Evolutionary conservation across 2,113 vertebrate species (phyloP).

Genomic region (Nothobranchius furzeri): DNA sequence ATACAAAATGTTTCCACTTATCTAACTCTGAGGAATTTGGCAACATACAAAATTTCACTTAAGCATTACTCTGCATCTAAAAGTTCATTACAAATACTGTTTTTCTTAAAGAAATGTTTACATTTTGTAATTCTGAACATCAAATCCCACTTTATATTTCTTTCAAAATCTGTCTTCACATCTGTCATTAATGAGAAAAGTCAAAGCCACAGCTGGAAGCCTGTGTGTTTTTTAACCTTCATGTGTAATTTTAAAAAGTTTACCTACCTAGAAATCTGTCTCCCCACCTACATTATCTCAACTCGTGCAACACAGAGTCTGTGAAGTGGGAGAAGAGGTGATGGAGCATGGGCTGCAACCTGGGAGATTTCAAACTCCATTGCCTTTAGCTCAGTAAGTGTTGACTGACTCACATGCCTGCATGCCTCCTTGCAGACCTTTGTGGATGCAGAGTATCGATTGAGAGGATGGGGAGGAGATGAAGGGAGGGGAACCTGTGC

Average conservation of each 20-base stretch:
- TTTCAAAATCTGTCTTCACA: not conserved
- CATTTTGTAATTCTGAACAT: not conserved
- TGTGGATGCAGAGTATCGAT: conserved; percentile 85
- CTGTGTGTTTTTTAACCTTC: not conserved
- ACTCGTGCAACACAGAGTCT: conserved; percentile 19
- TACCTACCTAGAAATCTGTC: conserved; percentile 8
- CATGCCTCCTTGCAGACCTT: conserved; percentile 79
- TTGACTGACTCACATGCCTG: conserved; percentile 69
- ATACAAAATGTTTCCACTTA: too few species aligned
- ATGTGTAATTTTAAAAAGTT: not conserved
- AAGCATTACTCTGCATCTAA: too few species aligned
- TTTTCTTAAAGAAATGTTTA: not conserved
- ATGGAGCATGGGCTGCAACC: conserved; percentile 34
- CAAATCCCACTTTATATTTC: not conserved
- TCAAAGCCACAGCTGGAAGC: not conserved
- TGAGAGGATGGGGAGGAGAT: conserved; percentile 69
- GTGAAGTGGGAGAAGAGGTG: conserved; percentile 50
- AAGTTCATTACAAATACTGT: too few species aligned
- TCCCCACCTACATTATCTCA: conserved; percentile 24
- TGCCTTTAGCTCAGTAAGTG: conserved; percentile 54
- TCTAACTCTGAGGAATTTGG: too few species aligned
- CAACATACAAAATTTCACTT: too few species aligned
- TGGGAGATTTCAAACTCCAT: conserved; percentile 59
- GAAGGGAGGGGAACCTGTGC: conserved; percentile 67
- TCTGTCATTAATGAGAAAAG: not conserved